Conservation (phyloP, 1,140 invertebrate species). For the Anoplophora glabripennis region DNA sequence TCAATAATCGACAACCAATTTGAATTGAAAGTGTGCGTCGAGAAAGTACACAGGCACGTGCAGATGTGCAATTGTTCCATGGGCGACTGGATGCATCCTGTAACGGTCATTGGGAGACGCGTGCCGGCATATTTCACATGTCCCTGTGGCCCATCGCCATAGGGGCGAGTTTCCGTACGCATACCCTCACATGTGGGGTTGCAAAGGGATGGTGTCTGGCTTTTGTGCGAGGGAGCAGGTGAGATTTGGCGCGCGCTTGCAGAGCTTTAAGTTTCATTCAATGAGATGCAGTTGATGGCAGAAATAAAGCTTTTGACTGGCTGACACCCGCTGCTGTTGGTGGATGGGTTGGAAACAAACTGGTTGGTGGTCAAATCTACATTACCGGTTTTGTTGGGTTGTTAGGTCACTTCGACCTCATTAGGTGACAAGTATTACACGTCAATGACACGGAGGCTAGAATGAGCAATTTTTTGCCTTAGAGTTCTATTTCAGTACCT, state of each 20-base stretch:
- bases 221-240: constrained; percentile 27
- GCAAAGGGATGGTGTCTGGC: constrained; percentile 25
- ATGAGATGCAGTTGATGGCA: constrained; percentile 3
- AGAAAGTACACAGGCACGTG: constrained; percentile 24
- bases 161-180: constrained; percentile 20
- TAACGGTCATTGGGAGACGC: constrained; percentile 35
- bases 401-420: not conserved
- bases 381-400: constrained; percentile 10
- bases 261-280: constrained; percentile 19
- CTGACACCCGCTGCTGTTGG: constrained; percentile 22
- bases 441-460: not conserved
- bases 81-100: constrained; percentile 29
- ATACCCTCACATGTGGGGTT: constrained; percentile 29
- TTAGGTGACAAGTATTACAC: not conserved
- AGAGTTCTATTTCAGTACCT: too few species aligned
- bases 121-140: constrained; percentile 22
- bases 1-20: too few species aligned
- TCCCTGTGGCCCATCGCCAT: not conserved
- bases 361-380: not conserved
- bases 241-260: constrained; percentile 23
- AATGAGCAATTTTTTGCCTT: not conserved
- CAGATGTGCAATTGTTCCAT: constrained; percentile 37
- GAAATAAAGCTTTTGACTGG: constrained; percentile 9
- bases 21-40: not conserved
- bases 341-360: constrained; percentile 14